phyloP scores from a whole-genome alignment of 53 echinoderm and acorn worm genomes.

The Luidia sarsii region DNA sequence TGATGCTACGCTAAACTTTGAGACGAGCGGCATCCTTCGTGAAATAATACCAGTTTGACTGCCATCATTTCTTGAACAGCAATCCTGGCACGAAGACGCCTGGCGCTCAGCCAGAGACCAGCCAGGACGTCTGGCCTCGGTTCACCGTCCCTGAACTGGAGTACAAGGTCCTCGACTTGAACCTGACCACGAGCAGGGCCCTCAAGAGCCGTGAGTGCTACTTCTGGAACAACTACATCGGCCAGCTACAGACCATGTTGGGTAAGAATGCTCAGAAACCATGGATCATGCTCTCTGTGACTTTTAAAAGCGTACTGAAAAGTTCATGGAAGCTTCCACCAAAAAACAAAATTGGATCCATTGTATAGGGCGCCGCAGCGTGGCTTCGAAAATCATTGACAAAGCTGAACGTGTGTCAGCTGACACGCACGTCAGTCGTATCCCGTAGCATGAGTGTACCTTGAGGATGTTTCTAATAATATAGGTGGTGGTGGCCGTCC shows the following conservation, averaged over 20 bases:
- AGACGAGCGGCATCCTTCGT: too few species aligned
- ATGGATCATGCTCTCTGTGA: too few species aligned
- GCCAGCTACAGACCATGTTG: constrained; percentile 24
- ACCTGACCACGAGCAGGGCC: constrained; percentile 26
- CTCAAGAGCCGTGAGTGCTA: constrained; percentile 59
- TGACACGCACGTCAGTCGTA: too few species aligned
- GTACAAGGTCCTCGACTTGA: constrained; percentile 24
- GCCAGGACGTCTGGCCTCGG: constrained; percentile 21
- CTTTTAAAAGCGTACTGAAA: too few species aligned
- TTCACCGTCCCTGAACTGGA: constrained; percentile 42
- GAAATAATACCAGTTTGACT: neutral
- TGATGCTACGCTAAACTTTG: neutral
- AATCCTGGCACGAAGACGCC: constrained; percentile 20
- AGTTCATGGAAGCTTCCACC: too few species aligned
- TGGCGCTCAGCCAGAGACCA: neutral
- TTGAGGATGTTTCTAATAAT: too few species aligned
- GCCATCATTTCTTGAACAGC: constrained; percentile 11
- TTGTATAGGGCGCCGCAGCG: too few species aligned
- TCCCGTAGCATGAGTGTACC: too few species aligned
- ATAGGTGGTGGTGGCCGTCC: neutral
- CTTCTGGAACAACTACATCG: constrained; percentile 61
- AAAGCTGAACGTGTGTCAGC: too few species aligned
- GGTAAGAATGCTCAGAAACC: constrained; percentile 18
- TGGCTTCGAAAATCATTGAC: too few species aligned
- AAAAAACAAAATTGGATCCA: neutral